A percentile compares a stretch with the other conserved stretches of the same genome.
phyloP scores from a whole-genome alignment of 2,888 invertebrate genomes.

The Meghimatium bilineatum region DNA sequence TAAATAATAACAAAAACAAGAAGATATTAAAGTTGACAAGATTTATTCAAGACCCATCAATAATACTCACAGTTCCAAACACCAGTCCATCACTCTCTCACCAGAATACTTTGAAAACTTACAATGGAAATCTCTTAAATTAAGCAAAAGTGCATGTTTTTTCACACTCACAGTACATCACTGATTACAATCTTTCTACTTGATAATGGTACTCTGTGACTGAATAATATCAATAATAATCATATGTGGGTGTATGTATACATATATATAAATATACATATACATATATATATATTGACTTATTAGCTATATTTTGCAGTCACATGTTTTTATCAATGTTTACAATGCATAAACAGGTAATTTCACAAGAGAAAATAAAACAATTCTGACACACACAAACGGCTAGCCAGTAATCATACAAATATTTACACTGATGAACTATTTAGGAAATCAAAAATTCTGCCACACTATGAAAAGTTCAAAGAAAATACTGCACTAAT shows the following conservation, averaged over 20 bases:
- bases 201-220: slow-evolving; percentile 8
- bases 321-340: no score
- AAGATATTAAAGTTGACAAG: slow-evolving; percentile 24
- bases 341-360: no score
- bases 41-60: slow-evolving; percentile 45
- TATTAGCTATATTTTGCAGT: no score
- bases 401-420: slow-evolving; percentile 5
- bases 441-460: not conserved
- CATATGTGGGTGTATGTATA: not conserved
- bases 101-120: slow-evolving; percentile 31
- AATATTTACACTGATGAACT: slow-evolving; percentile 25
- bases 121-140: slow-evolving; percentile 11
- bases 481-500: not conserved
- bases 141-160: not conserved
- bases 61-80: slow-evolving; percentile 33
- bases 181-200: not conserved
- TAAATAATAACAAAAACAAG: not conserved
- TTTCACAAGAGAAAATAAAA: no score
- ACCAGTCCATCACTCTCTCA: slow-evolving; percentile 19
- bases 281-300: slow-evolving; percentile 31
- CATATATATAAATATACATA: slow-evolving; percentile 28
- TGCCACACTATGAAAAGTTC: not conserved
- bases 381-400: slow-evolving; percentile 15
- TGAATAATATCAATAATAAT: not conserved
- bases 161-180: not conserved